Percentiles rank a stretch among this genome's conserved stretches.
phyloP scores from a whole-genome alignment of 2,888 invertebrate species.

The Malachius bipustulatus region DNA sequence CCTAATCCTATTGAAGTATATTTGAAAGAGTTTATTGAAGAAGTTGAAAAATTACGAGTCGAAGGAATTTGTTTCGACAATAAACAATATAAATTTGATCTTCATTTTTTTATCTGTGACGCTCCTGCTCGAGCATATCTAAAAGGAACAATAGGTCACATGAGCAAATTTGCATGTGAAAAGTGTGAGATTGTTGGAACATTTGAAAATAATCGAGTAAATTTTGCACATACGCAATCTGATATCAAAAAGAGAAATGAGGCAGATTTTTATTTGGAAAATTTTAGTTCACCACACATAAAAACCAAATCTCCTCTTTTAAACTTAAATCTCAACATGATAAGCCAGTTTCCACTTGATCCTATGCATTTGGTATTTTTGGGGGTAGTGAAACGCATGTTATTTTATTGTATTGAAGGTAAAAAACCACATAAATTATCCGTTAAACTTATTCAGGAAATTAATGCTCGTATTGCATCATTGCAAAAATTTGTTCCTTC shows the following conservation, averaged over 20 bases:
- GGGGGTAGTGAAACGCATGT: constrained; percentile 12
- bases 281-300: not conserved
- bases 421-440: constrained; percentile 8
- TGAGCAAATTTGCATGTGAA: constrained; percentile 15
- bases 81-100: constrained; percentile 10
- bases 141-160: constrained; percentile 15
- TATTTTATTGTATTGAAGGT: constrained; percentile 11
- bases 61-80: constrained; percentile 6
- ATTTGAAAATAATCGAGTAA: constrained; percentile 9
- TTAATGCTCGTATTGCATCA: not conserved
- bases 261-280: not conserved
- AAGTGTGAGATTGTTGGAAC: constrained; percentile 13
- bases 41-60: constrained; percentile 9
- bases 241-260: constrained; percentile 3
- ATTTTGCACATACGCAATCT: not conserved
- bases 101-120: constrained; percentile 15
- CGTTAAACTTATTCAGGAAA: constrained; percentile 10
- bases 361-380: constrained; percentile 15
- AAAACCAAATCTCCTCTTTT: not conserved
- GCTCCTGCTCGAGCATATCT: constrained; percentile 15
- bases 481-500: not conserved
- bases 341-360: constrained; percentile 12
- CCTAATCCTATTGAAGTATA: constrained; percentile 12
- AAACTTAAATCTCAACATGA: not conserved
- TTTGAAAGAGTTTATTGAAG: constrained; percentile 13